These are phyloP conservation scores for Nymphicus hollandicus DNA, from an alignment of 2,113 vertebrate species.

Conservation along the genomic window DNA sequence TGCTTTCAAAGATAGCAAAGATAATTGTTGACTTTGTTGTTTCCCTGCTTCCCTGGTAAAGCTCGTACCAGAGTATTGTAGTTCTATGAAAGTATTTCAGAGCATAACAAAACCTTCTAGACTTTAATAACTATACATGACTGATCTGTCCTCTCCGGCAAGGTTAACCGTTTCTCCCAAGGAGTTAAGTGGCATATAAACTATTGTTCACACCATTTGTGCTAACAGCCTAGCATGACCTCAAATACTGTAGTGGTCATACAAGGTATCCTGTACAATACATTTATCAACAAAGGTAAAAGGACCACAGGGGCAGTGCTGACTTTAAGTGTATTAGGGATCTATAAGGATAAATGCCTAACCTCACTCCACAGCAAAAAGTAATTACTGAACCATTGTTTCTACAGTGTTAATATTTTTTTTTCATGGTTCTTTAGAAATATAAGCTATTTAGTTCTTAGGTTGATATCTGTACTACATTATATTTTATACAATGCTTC, in stretches of 20 bases:
- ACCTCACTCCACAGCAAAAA: slow-evolving; percentile 75
- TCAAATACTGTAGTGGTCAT: slow-evolving; percentile 70
- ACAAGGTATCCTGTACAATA: slow-evolving; percentile 72
- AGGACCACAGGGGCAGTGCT: slow-evolving; percentile 75
- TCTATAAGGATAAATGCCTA: slow-evolving; percentile 80
- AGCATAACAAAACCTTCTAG: slow-evolving; percentile 75
- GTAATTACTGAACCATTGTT: slow-evolving; percentile 81
- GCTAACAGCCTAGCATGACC: slow-evolving; percentile 79
- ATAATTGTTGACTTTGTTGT: slow-evolving; percentile 45
- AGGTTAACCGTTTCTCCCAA: slow-evolving; percentile 83
- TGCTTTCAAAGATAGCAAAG: slow-evolving; percentile 15
- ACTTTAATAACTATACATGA: slow-evolving; percentile 81
- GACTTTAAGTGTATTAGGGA: slow-evolving; percentile 76
- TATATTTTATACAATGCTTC: slow-evolving; percentile 76
- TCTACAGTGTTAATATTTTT: slow-evolving; percentile 78
- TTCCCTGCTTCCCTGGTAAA: slow-evolving; percentile 46
- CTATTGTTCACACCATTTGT: slow-evolving; percentile 83
- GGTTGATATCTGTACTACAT: slow-evolving; percentile 75
- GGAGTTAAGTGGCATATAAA: slow-evolving; percentile 85
- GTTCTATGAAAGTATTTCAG: slow-evolving; percentile 69
- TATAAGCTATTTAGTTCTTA: slow-evolving; percentile 75
- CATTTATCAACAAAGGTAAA: slow-evolving; percentile 81
- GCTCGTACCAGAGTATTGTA: neutral
- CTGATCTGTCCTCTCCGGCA: slow-evolving; percentile 80
- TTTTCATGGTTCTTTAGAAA: slow-evolving; percentile 79